Percentiles rank a stretch among this genome's conserved stretches.
These are phyloP conservation scores for Saccostrea echinata DNA, from an alignment of 1,140 invertebrate genomes.

Conservation along the genomic window DNA sequence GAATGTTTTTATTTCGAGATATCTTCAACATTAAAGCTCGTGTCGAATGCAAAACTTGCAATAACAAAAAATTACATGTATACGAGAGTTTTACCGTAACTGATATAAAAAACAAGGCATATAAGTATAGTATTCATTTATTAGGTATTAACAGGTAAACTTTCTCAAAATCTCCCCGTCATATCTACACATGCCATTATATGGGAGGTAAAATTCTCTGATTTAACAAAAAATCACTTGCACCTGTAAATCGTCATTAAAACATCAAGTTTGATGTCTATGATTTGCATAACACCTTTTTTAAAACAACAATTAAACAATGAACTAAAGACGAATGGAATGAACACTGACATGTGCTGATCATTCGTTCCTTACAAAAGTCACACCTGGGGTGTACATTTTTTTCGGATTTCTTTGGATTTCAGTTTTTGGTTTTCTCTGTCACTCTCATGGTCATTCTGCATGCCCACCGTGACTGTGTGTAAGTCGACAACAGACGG, in stretches of 20 bases:
- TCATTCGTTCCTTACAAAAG: not conserved
- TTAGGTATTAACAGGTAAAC: not conserved
- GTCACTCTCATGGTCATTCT: not conserved
- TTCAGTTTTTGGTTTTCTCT: not conserved
- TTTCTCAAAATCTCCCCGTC: not conserved
- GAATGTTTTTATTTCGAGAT: too few species aligned
- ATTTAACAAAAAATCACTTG: not conserved
- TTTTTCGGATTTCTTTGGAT: constrained; percentile 15
- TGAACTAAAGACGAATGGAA: not conserved
- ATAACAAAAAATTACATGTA: too few species aligned
- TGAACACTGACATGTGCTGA: not conserved
- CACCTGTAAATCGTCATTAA: not conserved
- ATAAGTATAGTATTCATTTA: not conserved
- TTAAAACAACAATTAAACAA: constrained; percentile 5
- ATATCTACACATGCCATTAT: not conserved
- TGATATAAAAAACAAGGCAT: too few species aligned
- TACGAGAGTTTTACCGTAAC: too few species aligned
- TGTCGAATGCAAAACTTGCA: too few species aligned
- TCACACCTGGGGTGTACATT: not conserved
- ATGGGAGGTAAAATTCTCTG: not conserved
- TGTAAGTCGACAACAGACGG: not conserved
- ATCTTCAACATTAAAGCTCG: too few species aligned
- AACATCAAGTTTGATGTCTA: not conserved
- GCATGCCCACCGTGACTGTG: not conserved
- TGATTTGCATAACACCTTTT: constrained; percentile 13